These are phyloP conservation scores for Dolichopus griseipennis DNA, from an alignment of 2,888 invertebrate species.

Conservation along the genomic window DNA sequence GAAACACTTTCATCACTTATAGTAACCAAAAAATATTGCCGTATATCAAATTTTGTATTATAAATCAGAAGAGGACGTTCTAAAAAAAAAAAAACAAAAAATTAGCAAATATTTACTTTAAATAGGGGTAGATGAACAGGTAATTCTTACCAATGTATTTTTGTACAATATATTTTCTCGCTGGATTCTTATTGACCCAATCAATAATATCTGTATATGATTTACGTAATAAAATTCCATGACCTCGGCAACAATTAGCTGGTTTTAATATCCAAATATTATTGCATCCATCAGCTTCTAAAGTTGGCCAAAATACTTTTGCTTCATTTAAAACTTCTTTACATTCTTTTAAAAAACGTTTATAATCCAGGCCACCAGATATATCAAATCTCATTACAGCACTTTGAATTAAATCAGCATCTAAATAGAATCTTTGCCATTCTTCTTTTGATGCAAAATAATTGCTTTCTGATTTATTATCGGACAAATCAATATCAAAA, in stretches of 20 bases:
- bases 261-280: conserved; percentile 84
- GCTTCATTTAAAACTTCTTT: conserved; percentile 51
- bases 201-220: not conserved
- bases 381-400: no score
- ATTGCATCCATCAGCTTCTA: conserved; percentile 61
- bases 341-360: not conserved
- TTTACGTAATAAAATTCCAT: conserved; percentile 2
- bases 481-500: no score
- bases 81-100: conserved; percentile 32
- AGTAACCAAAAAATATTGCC: conserved; percentile 75
- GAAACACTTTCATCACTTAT: conserved; percentile 63
- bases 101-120: not conserved
- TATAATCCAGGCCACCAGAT: no score
- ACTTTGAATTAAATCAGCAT: no score
- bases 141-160: conserved; percentile 5
- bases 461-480: no score
- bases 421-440: no score
- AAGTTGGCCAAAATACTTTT: conserved; percentile 49
- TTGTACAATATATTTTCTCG: conserved; percentile 1
- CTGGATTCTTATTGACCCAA: not conserved
- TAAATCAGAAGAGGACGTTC: conserved; percentile 74
- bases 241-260: conserved; percentile 62
- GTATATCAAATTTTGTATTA: conserved; percentile 83
- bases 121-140: no score
- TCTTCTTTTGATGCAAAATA: no score